Base-by-base conservation (phyloP, 2,113 vertebrate genomes). In the Actenoides hombroni region DNA sequence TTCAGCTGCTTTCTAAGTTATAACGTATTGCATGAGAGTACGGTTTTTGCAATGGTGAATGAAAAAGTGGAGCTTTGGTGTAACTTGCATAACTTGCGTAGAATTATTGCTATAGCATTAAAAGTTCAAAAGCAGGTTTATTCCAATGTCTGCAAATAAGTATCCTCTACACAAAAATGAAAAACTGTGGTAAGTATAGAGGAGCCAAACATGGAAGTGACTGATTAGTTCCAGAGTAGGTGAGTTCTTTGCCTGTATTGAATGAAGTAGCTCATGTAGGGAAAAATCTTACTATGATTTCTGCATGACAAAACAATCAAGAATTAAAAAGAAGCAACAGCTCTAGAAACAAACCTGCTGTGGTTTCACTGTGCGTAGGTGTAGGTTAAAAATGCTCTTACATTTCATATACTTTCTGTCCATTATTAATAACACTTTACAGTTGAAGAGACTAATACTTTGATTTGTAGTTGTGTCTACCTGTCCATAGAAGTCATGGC, bases 51-150 rank as follows among this genome's bases (percentile, higher is more conserved):
- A 7, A 0, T n/a, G 46, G 14, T n/a, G 48, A 71, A n/a, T 11
- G 37, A 73, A 48, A 48, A 75, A n/a, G 65, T 9, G 44, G 11
- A 14, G 33, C 69, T 76, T 46, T 14, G 26, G 11, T 15, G 35
- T 64, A 37, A 48, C 8, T 26, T 24, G 2, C 0, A 6, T 10
- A 39, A 42, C 42, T 79, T 1, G 0, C 48, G 14, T 49, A 26
- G 35, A 85, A 44, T 71, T 31, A 33, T 42, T 78, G 51, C 65
- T 83, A 5, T 29, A 19, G 69, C 61, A 16, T 42, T 60, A 35
- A 18, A 31, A 54, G 33, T 48, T 74, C 39, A 64, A 53, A 87
- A 67, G 78, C 53, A n/a, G 63, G 26, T 74, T 92, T 81, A 68
- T 48, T 86, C 23, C 42, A 7, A 33, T 51, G 14, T 31, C 69